These are phyloP conservation scores for Kryptolebias marmoratus DNA, from an alignment of 2,113 vertebrate genomes.

Conservation along the genomic window DNA sequence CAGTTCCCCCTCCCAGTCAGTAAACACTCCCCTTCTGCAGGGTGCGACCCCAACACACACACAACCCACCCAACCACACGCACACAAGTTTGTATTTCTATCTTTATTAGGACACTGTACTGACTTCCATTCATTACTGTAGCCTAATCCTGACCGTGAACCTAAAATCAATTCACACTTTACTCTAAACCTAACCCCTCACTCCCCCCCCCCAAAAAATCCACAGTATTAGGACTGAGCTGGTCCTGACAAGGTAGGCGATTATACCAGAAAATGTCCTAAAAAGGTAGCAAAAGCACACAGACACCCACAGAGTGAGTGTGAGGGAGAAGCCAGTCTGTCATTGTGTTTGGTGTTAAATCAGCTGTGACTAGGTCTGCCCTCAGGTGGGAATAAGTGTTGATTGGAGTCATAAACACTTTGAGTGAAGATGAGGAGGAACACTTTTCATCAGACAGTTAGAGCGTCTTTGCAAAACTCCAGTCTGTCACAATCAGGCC, in stretches of 20 bases:
- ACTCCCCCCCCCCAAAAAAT: too few species aligned
- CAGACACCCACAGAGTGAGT: not conserved
- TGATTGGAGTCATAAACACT: conserved; percentile 17
- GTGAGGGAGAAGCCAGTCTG: not conserved
- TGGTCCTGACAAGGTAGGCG: too few species aligned
- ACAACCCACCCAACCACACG: not conserved
- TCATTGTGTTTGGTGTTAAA: conserved; percentile 3
- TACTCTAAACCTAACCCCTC: too few species aligned
- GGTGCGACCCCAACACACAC: conserved; percentile 19
- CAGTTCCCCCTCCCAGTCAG: conserved; percentile 4
- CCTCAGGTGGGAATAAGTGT: conserved; percentile 21
- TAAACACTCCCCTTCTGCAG: conserved; percentile 25
- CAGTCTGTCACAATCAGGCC: not conserved
- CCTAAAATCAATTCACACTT: too few species aligned
- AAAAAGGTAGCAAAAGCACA: not conserved
- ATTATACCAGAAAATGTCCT: too few species aligned
- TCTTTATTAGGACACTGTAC: too few species aligned
- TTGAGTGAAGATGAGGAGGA: not conserved
- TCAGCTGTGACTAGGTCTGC: not conserved
- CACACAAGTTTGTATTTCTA: not conserved
- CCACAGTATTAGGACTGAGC: too few species aligned
- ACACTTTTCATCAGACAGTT: not conserved
- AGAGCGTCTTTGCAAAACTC: too few species aligned
- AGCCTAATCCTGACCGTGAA: too few species aligned
- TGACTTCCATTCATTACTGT: too few species aligned